A percentile compares a stretch with the other conserved stretches of the same genome.
Evolutionary conservation across 2,113 vertebrate species (phyloP).

Genomic region (Athene noctua): DNA sequence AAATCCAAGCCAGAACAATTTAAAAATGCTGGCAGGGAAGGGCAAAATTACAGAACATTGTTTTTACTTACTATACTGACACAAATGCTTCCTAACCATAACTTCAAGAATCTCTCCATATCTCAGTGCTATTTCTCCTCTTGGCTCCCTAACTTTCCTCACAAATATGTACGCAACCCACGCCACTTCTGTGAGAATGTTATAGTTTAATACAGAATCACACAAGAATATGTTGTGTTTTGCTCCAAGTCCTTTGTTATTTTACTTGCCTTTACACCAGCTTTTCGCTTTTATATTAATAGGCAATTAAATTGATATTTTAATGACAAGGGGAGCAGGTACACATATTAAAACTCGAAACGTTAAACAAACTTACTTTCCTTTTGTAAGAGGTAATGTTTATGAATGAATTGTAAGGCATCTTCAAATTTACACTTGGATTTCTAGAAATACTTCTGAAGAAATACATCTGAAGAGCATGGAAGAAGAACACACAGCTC

Average conservation of each 20-base stretch:
- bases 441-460: not conserved
- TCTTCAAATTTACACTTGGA: not conserved
- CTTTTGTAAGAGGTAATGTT: not conserved
- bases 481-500: not conserved
- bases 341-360: not conserved
- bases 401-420: not conserved
- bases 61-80: not conserved
- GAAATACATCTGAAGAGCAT: not conserved
- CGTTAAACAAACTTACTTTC: not conserved
- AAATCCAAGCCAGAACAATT: not conserved
- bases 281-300: not conserved
- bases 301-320: not conserved
- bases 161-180: not conserved
- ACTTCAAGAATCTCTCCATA: not conserved
- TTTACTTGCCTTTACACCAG: not conserved
- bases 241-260: not conserved
- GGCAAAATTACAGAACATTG: not conserved
- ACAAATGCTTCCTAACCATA: not conserved
- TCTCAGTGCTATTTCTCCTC: not conserved
- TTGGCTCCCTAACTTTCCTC: not conserved
- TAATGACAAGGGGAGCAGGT: not conserved
- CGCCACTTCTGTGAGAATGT: not conserved
- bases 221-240: not conserved
- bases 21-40: not conserved
- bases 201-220: not conserved